Evolutionary conservation across 2,113 vertebrate genomes (phyloP).

Genomic region (Thalassoma bifasciatum): DNA sequence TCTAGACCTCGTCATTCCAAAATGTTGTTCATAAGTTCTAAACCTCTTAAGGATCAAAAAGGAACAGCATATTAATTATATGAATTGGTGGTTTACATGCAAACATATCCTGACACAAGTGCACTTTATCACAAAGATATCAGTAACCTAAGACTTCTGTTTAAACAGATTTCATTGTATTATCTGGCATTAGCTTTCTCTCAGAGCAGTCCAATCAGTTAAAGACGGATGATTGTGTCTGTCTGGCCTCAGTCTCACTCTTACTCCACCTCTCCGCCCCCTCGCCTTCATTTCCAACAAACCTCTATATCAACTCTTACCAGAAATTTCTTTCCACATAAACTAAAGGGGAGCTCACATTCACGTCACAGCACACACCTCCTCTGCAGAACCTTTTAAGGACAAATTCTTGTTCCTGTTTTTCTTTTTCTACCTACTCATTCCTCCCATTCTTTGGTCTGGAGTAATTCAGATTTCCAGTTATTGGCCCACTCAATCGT

Average conservation of each 20-base stretch:
- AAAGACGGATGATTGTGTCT: slow-evolving; percentile 31
- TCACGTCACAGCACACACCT: slow-evolving; percentile 33
- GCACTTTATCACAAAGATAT: slow-evolving; percentile 6
- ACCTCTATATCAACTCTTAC: slow-evolving; percentile 65
- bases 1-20: not conserved
- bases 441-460: slow-evolving; percentile 50
- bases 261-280: slow-evolving; percentile 43
- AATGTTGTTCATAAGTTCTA: not conserved
- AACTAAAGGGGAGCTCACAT: slow-evolving; percentile 46
- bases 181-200: slow-evolving; percentile 2
- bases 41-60: not conserved
- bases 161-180: slow-evolving; percentile 15
- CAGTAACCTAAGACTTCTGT: slow-evolving; percentile 3
- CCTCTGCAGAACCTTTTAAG: slow-evolving; percentile 79
- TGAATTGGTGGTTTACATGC: slow-evolving; percentile 7
- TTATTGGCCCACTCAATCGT: slow-evolving; percentile 70
- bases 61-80: not conserved
- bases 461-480: slow-evolving; percentile 79
- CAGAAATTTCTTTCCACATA: slow-evolving; percentile 69
- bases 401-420: slow-evolving; percentile 66
- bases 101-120: not conserved
- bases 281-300: slow-evolving; percentile 61
- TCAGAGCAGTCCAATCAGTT: slow-evolving; percentile 26
- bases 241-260: slow-evolving; percentile 33
- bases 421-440: slow-evolving; percentile 41